phyloP scores from a whole-genome alignment of 2,888 invertebrate species.

The Leucoma salicis region DNA sequence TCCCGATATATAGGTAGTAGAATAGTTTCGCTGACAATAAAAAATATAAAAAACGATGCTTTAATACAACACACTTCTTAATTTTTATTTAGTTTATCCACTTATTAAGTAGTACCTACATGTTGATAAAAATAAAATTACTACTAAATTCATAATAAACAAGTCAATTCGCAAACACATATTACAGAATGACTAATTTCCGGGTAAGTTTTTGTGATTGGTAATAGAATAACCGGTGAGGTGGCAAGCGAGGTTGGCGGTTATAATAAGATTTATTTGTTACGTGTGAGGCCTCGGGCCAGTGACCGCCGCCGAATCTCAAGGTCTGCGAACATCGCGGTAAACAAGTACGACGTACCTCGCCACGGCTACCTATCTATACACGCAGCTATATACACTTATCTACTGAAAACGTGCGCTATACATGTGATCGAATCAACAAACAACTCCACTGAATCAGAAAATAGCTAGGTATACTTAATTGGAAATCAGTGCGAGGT shows the following conservation, averaged over 20 bases:
- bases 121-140: neutral
- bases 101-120: neutral
- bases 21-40: too few relatives aligned
- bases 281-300: constrained; percentile 61
- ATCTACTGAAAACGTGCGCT: constrained; percentile 18
- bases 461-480: neutral
- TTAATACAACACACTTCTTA: too few relatives aligned
- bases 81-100: neutral
- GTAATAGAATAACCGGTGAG: constrained; percentile 43
- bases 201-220: constrained; percentile 49
- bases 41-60: too few relatives aligned
- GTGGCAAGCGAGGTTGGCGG: constrained; percentile 42
- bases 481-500: neutral
- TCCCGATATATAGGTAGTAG: too few relatives aligned
- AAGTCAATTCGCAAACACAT: constrained; percentile 11
- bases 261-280: constrained; percentile 60
- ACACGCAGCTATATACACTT: constrained; percentile 17
- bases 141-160: neutral
- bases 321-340: constrained; percentile 74
- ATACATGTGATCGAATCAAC: constrained; percentile 30
- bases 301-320: constrained; percentile 79
- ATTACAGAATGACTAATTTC: constrained; percentile 44
- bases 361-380: constrained; percentile 30
- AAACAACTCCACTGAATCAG: neutral
- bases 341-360: constrained; percentile 68